Percentiles rank a stretch among this genome's conserved stretches.
These are phyloP conservation scores for Eulithis testata DNA, from an alignment of 2,888 invertebrate species.

Conservation along the genomic window DNA sequence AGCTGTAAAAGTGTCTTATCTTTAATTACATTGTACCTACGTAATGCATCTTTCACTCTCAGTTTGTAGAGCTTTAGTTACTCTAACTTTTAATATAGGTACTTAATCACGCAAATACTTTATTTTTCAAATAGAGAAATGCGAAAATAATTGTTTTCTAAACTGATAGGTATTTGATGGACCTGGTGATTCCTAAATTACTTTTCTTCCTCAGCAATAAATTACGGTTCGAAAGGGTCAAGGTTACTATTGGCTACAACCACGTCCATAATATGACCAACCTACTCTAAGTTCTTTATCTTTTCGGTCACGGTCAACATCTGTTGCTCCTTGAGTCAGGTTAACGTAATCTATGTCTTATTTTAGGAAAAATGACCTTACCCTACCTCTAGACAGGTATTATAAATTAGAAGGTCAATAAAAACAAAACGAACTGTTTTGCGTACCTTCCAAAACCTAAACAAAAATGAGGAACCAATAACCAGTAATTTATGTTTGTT, in stretches of 20 bases:
- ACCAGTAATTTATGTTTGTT: background rate
- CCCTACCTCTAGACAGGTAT: too few species aligned
- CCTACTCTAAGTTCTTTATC: background rate
- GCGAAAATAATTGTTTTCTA: too few species aligned
- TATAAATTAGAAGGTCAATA: background rate
- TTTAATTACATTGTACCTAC: conserved; percentile 32
- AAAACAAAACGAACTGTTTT: background rate
- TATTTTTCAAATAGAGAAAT: too few species aligned
- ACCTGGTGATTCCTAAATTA: background rate
- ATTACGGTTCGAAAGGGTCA: background rate
- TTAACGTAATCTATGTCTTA: background rate
- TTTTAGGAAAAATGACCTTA: too few species aligned
- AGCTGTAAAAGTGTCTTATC: conserved; percentile 37
- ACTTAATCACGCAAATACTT: background rate
- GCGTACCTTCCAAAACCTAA: too few species aligned
- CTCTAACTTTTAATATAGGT: conserved; percentile 1
- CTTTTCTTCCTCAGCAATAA: background rate
- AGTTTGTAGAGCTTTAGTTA: conserved; percentile 20
- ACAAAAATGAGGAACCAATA: background rate
- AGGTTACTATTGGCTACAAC: background rate
- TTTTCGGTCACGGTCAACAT: background rate
- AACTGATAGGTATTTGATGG: background rate
- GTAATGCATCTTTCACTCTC: conserved; percentile 33
- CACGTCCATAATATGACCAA: background rate
- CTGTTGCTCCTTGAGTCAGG: background rate